Percentiles rank a stretch among this genome's conserved stretches.
Evolutionary conservation across 2,113 vertebrate genomes (phyloP).

Genomic region (Leiothrix lutea): DNA sequence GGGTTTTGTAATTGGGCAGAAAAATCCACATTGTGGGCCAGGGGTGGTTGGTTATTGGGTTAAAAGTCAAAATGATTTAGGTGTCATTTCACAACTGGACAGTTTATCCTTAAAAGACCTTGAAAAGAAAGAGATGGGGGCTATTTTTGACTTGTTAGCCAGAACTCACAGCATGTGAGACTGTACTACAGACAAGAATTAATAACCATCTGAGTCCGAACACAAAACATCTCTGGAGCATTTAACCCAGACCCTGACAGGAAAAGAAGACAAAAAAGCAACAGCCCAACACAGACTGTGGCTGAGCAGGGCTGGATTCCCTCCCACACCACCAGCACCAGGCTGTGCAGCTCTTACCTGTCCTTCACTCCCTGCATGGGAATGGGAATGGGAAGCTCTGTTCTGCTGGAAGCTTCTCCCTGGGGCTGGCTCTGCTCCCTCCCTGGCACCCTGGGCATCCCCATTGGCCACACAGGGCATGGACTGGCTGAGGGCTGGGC

Average conservation of each 20-base stretch:
- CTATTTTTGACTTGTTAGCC: no score
- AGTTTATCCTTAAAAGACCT: not conserved
- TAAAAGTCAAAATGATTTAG: not conserved
- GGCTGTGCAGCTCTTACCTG: slow-evolving; percentile 51
- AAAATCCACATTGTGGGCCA: not conserved
- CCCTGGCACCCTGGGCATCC: slow-evolving; percentile 25
- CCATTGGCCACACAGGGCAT: slow-evolving; percentile 60
- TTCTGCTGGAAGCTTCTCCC: slow-evolving; percentile 62
- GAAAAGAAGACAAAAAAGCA: not conserved
- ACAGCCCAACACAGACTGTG: not conserved
- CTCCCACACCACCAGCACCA: accelerated
- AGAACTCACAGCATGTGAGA: not conserved
- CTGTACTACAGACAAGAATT: not conserved
- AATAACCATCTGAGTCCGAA: not conserved
- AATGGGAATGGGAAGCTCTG: slow-evolving; percentile 25
- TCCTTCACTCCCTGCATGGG: slow-evolving; percentile 42
- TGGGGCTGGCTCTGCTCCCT: slow-evolving; percentile 54
- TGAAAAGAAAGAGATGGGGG: no score
- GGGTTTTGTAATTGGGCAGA: not conserved
- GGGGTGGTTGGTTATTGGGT: not conserved
- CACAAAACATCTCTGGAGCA: not conserved
- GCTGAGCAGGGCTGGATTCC: not conserved
- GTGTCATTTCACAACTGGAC: not conserved
- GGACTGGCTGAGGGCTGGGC: slow-evolving; percentile 35
- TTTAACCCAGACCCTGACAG: not conserved